Evolutionary conservation across 2,888 invertebrate species (phyloP), one percentile per base, ranked within the genome.

Genomic region (Meliscaeva auricollis): DNA sequence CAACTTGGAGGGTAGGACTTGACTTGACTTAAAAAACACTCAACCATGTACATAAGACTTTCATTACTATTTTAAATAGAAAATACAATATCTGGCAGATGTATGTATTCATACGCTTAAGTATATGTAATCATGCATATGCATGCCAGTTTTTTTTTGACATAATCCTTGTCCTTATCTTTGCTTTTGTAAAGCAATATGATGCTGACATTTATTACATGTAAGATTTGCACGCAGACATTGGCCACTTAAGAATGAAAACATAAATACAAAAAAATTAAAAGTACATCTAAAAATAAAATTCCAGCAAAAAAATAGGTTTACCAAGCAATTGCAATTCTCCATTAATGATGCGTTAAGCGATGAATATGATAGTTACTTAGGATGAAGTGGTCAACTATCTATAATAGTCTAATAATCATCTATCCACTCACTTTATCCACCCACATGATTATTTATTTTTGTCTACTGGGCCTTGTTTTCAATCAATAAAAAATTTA

Each of bases 341-440:
- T 76, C 76, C 72, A 72, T 70, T 52, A 54, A 70, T 74, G 68
- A 69, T 62, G 48, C 17, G 7, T 46, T 17, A 9, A 50, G 62
- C 32, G 75, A 75, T 75, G 54, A 81, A 13, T 17, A 54, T 74
- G 69, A 56, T 15, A 48, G 22, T 69, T 69, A 74, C 44, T 52
- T 58, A 6, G 35, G 76, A 81, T 64, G 70, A 76, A 20, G 32
- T 64, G 46, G 22, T 17, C 13, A 64, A 81, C 48, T 62, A 70
- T 48, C 62, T 78, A 70, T 9, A 46, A 69, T n/a, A 50, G 17
- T 13, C 17, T 26, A 26, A 26, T 74, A 58, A 46, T 50, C 58
- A 26, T 46, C 44, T 66, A 73, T 15, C 20, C 30, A 80, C 80
- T 80, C 80, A 80, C 80, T 80, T 80, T 80, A 48, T 80, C 80